These are phyloP conservation scores for Spatulosminthurus flaviceps DNA, from an alignment of 2,888 invertebrate species.

Conservation along the genomic window DNA sequence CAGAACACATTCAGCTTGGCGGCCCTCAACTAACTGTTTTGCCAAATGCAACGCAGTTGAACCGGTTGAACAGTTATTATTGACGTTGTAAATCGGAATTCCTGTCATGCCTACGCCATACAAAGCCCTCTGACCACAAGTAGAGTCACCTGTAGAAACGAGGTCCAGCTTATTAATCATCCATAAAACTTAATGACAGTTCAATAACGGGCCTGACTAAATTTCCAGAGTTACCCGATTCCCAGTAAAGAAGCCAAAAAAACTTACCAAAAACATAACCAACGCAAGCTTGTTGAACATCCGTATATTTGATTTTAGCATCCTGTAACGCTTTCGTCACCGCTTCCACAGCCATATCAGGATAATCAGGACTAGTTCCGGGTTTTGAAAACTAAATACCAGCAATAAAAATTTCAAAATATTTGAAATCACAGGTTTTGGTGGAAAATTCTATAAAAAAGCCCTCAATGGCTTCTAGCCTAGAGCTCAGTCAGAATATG, in stretches of 20 bases:
- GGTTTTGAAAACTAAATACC: slow-evolving; percentile 94
- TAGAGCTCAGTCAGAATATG: too few species aligned
- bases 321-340: slow-evolving; percentile 87
- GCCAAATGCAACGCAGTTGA: slow-evolving; percentile 90
- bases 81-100: slow-evolving; percentile 97
- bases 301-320: slow-evolving; percentile 78
- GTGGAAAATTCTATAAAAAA: too few species aligned
- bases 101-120: slow-evolving; percentile 96
- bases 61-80: slow-evolving; percentile 98
- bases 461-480: too few species aligned
- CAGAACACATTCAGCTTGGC: slow-evolving; percentile 84
- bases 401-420: slow-evolving; percentile 42
- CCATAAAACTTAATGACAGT: too few species aligned
- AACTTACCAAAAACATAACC: slow-evolving; percentile 86
- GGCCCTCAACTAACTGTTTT: slow-evolving; percentile 91
- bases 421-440: too few species aligned
- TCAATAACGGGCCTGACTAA: neutral
- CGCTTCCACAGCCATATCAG: slow-evolving; percentile 93
- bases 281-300: slow-evolving; percentile 88
- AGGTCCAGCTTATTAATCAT: neutral
- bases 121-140: slow-evolving; percentile 92
- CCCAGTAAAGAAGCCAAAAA: neutral
- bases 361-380: slow-evolving; percentile 86
- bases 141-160: slow-evolving; percentile 79
- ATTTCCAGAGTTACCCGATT: too few species aligned